Percentiles rank a stretch among this genome's conserved stretches.
These are phyloP conservation scores for Bombus difficillimus DNA, from an alignment of 1,140 invertebrate species.

Conservation along the genomic window DNA sequence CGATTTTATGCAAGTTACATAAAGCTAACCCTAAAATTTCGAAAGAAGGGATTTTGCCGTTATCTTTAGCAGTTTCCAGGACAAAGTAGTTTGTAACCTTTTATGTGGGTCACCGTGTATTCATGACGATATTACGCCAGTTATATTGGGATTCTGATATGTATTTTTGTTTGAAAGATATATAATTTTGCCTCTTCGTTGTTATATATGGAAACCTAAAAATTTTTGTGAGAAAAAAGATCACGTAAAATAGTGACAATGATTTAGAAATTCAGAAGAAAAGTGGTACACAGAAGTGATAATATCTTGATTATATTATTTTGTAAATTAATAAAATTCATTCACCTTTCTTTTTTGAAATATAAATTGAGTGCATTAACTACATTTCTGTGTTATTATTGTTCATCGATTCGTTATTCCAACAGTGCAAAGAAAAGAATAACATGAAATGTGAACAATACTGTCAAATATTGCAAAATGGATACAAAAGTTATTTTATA, in stretches of 20 bases:
- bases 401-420: no score
- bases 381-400: no score
- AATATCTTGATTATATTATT: no score
- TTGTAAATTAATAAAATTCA: no score
- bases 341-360: no score
- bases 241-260: not conserved
- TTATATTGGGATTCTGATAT: not conserved
- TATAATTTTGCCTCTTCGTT: not conserved
- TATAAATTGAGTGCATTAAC: no score
- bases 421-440: no score
- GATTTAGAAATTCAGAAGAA: not conserved
- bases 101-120: not conserved
- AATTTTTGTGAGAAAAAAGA: not conserved
- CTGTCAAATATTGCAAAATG: no score
- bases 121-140: not conserved
- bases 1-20: not conserved
- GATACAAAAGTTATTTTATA: no score
- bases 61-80: not conserved
- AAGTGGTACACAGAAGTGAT: no score
- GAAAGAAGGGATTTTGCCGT: not conserved
- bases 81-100: not conserved
- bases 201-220: not conserved
- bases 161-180: not conserved
- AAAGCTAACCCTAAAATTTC: slow-evolving; percentile 6
- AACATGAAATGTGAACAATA: no score